A percentile compares a stretch with the other conserved stretches of the same genome.
phyloP scores from a whole-genome alignment of 2,888 invertebrate genomes.

The Biston stratarius region DNA sequence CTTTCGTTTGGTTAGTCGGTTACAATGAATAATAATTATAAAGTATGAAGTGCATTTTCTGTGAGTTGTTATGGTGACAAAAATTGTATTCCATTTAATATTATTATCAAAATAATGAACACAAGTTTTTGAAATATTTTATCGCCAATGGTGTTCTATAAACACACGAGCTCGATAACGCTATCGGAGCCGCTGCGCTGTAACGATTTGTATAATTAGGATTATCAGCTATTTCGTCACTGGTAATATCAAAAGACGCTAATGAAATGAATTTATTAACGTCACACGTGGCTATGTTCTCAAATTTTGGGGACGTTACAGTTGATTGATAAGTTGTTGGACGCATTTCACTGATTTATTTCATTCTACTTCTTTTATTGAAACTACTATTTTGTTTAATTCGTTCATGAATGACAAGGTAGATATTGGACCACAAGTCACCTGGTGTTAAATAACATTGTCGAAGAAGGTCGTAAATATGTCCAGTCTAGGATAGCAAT shows the following conservation, averaged over 20 bases:
- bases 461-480: no score
- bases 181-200: conserved; percentile 42
- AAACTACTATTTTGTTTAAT: no score
- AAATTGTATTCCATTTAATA: background rate
- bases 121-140: background rate
- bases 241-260: conserved; percentile 19
- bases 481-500: no score
- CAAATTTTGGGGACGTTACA: background rate
- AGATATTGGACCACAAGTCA: no score
- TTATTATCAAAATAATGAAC: background rate
- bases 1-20: no score
- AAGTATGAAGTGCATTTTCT: background rate
- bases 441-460: no score
- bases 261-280: conserved; percentile 11
- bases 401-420: no score
- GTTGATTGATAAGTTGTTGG: conserved; percentile 3
- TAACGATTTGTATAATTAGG: conserved; percentile 55
- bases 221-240: conserved; percentile 44
- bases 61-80: background rate
- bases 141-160: background rate
- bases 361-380: background rate
- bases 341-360: background rate
- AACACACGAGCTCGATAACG: conserved; percentile 26
- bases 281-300: background rate
- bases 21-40: no score